Percentiles rank a stretch among this genome's conserved stretches.
These are phyloP conservation scores for Tolypeutes matacus DNA, from an alignment of 2,797 vertebrate species.

Conservation along the genomic window DNA sequence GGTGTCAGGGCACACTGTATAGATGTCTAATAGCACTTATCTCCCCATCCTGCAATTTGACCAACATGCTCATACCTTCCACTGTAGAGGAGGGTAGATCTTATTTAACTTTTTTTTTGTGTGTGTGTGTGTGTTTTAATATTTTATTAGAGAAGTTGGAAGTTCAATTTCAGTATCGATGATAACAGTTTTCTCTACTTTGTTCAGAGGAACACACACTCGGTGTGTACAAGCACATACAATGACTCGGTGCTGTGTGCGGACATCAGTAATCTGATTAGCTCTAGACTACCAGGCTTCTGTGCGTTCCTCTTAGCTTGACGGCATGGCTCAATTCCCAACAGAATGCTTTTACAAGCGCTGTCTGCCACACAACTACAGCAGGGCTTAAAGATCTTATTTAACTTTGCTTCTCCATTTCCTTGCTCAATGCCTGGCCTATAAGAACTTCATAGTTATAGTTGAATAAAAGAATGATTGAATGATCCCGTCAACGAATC, in stretches of 20 bases:
- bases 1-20: neutral
- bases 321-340: conserved; percentile 85
- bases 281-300: conserved; percentile 85
- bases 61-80: neutral
- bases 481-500: neutral
- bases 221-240: conserved; percentile 90
- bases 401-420: neutral
- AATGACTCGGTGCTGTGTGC: conserved; percentile 85
- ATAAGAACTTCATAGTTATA: neutral
- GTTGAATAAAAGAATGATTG: neutral
- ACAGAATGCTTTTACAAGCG: conserved; percentile 85
- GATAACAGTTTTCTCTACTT: conserved; percentile 86
- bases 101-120: too few species aligned
- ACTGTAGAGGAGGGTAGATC: neutral
- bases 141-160: conserved; percentile 91
- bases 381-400: conserved; percentile 86
- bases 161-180: conserved; percentile 87
- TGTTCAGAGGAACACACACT: conserved; percentile 88
- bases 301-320: conserved; percentile 83
- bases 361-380: conserved; percentile 85
- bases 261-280: conserved; percentile 88
- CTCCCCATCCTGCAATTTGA: neutral
- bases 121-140: conserved; percentile 86
- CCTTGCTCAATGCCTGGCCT: neutral
- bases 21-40: neutral